Evolutionary conservation across 2,888 invertebrate species (phyloP), one percentile per base, ranked within the genome.

Genomic region (Drosophila tripunctata): DNA sequence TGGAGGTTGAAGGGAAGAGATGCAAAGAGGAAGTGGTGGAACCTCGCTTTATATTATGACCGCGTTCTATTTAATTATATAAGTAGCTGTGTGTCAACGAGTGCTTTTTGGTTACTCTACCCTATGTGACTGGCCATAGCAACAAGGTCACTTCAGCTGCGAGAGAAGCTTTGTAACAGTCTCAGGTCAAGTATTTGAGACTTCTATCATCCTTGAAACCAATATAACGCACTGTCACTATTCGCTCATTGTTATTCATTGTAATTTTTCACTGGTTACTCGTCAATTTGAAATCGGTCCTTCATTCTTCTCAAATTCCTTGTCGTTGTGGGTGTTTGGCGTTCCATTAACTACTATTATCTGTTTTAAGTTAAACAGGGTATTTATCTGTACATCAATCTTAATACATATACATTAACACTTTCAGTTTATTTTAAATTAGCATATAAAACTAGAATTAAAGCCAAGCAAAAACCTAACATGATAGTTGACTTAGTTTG

Each of bases 61-160:
- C 36, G 43, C 24, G 33, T 45, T 17, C 63, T 38, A 74, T 74
- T 78, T 69, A 76, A 76, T 82, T 80, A 78, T 71, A 67, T 67
- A 71, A 71, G 64, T 70, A 63, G 65, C 65, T 63, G 31, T 52
- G 56, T 40, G 60, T 67, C 54, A 60, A 56, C 58, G 54, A 73
- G 56, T 63, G 40, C 52, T 58, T 50, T 55, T 67, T 30, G 36
- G 36, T 38, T 27, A 12, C 17, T 12, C 19, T 31, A 4, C 15
- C 7, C 22, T 17, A 14, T n/a, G 6, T 22, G 4, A n/a, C 22
- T 6, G 2, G 2, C 6, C 1, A n/a, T n/a, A n/a, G n/a, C 0
- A 14, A 14, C 2, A 7, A 14, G 22, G 48, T 14, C 8, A 7
- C 1, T n/a, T 35, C 7, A 8, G 7, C 45, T 4, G 4, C 14